A percentile compares a stretch with the other conserved stretches of the same genome.
These are phyloP conservation scores for Seriola rivoliana DNA, from an alignment of 2,113 vertebrate genomes.

Conservation along the genomic window DNA sequence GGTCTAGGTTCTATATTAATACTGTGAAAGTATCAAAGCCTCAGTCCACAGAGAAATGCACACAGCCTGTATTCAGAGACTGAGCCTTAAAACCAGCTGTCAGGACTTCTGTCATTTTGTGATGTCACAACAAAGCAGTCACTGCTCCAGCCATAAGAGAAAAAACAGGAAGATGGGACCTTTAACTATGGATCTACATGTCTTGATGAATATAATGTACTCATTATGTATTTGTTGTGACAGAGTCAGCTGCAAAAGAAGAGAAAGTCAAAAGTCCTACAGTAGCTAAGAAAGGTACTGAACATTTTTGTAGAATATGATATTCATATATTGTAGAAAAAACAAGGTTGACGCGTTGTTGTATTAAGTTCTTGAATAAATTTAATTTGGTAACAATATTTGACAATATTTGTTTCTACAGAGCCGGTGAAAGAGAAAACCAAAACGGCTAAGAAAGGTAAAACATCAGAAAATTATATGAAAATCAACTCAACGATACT, in stretches of 20 bases:
- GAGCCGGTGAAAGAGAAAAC: conserved; percentile 44
- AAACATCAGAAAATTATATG: background rate
- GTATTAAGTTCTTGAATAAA: background rate
- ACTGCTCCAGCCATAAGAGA: no score
- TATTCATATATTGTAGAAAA: background rate
- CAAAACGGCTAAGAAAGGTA: conserved; percentile 66
- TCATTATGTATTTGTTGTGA: background rate
- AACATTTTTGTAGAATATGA: background rate
- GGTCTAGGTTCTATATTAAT: no score
- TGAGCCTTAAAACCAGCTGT: no score
- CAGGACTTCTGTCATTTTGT: no score
- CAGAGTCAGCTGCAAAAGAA: conserved; percentile 39
- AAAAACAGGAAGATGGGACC: no score
- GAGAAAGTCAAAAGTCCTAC: conserved; percentile 50
- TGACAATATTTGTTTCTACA: background rate
- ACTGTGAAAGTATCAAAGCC: no score
- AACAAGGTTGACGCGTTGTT: background rate
- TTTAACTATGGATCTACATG: no score
- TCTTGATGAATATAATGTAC: background rate
- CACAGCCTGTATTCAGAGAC: no score
- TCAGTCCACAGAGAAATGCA: no score
- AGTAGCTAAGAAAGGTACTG: conserved; percentile 63
- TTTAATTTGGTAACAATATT: background rate
- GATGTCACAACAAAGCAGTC: no score
- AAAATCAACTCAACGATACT: background rate